Conservation (phyloP, 2,888 invertebrate genomes). For the Cryptocephalus moraei region DNA sequence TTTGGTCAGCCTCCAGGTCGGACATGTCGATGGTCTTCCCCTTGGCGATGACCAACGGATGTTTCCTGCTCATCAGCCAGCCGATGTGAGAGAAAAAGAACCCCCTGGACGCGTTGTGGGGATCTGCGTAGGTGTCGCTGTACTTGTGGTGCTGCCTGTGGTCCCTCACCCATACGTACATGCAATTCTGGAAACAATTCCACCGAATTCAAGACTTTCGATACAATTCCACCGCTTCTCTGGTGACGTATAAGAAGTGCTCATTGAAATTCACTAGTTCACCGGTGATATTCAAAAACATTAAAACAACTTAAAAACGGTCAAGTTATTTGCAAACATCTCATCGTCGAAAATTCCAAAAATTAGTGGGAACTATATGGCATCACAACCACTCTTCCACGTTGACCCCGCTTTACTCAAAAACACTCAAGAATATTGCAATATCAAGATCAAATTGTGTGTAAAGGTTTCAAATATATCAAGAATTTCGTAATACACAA, state of each 20-base stretch:
- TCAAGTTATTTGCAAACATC: too few relatives aligned
- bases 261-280: too few relatives aligned
- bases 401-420: too few relatives aligned
- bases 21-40: conserved; percentile 60
- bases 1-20: conserved; percentile 61
- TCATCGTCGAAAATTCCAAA: too few relatives aligned
- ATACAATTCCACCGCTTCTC: background rate
- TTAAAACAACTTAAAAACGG: too few relatives aligned
- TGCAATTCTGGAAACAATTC: conserved; percentile 47
- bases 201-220: background rate
- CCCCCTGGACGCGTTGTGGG: conserved; percentile 68
- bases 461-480: too few relatives aligned
- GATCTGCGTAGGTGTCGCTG: conserved; percentile 64
- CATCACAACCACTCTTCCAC: too few relatives aligned
- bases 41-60: conserved; percentile 61
- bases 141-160: conserved; percentile 76
- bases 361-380: too few relatives aligned
- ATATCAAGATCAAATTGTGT: too few relatives aligned
- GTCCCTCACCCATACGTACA: conserved; percentile 70
- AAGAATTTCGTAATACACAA: too few relatives aligned
- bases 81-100: conserved; percentile 86
- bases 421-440: too few relatives aligned
- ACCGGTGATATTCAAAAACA: too few relatives aligned
- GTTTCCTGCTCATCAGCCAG: conserved; percentile 72
- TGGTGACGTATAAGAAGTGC: background rate